Evolutionary conservation across 1,140 invertebrate genomes (phyloP), one percentile per base, ranked within the genome.

Genomic region (Drosophila nasuta): DNA sequence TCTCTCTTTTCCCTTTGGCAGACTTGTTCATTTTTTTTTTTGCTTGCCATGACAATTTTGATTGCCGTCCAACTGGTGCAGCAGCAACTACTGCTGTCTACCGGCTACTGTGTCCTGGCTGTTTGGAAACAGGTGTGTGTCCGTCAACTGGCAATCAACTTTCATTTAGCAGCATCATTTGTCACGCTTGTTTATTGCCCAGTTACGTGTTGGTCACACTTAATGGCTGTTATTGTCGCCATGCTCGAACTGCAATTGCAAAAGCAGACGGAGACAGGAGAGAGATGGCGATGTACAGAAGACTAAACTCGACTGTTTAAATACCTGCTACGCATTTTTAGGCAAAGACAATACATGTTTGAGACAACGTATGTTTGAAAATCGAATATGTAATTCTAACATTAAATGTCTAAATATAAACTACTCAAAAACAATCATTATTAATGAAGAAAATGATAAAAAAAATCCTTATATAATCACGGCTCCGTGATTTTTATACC

Each of bases 151-250:
- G 85, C 85, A 88, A 88, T 88, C 85, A 88, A 88, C 81, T 89
- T 89, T 85, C 85, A 89, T 88, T 88, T 88, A 89, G 85, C 86
- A 89, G 85, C 85, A 85, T 88, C 85, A 88, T 88, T 88, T 88
- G 85, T 88, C 85, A 85, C 85, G 78, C 78, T 88, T 88, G 85
- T 88, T 88, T 88, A 88, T 88, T 88, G 86, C 85, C 85, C 85
- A 62, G 85, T 85, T 88, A 88, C 85, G 83, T 88, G 83, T 73
- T 89, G 83, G 81, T 66, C 83, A 77, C 66, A 78, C 85, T 89
- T 89, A 89, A 89, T 88, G 76, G 71, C 72, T 90, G 85, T 83
- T 88, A 88, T 88, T 88, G 85, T 88, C 74, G 48, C 62, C 56
- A 15, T 67, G 41, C 33, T 38, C 35, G 28, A 15, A 11, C 43